Evolutionary conservation across 2,113 vertebrate species (phyloP).

Genomic region (Scartelaos histophorus): DNA sequence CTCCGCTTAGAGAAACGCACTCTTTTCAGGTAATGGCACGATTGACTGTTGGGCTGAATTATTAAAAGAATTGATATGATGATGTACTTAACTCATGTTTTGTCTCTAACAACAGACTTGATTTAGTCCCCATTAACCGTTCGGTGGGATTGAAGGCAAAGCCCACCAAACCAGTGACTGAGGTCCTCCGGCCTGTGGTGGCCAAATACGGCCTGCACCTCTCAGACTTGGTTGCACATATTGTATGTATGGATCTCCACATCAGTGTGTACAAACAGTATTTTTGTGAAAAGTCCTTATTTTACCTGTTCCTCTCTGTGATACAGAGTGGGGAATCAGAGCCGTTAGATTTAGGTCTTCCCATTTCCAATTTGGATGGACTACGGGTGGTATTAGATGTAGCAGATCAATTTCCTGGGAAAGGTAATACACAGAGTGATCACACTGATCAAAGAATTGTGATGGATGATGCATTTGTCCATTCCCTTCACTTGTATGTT

Average conservation of each 20-base stretch:
- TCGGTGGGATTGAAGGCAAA: slow-evolving; percentile 97
- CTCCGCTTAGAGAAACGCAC: slow-evolving; percentile 94
- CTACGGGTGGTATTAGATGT: slow-evolving; percentile 91
- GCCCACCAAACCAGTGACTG: slow-evolving; percentile 96
- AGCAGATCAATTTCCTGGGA: slow-evolving; percentile 78
- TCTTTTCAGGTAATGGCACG: slow-evolving; percentile 85
- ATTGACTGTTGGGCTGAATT: not conserved
- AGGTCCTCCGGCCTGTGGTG: slow-evolving; percentile 93
- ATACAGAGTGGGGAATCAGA: slow-evolving; percentile 90
- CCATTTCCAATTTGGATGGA: slow-evolving; percentile 95
- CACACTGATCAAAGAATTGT: not conserved
- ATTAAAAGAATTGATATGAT: not conserved
- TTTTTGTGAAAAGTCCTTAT: not conserved
- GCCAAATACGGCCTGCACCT: slow-evolving; percentile 96
- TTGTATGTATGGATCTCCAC: slow-evolving; percentile 80
- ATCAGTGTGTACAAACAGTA: not conserved
- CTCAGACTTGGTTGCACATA: slow-evolving; percentile 86
- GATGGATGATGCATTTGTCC: not conserved
- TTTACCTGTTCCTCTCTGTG: slow-evolving; percentile 14
- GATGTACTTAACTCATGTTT: not conserved
- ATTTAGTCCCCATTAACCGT: slow-evolving; percentile 96
- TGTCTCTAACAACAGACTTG: slow-evolving; percentile 77
- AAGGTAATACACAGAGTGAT: slow-evolving; percentile 75
- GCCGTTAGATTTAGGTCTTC: slow-evolving; percentile 91
- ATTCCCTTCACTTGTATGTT: slow-evolving; percentile 15